Conservation (phyloP, 2,797 vertebrate species). For the Numenius phaeopus region DNA sequence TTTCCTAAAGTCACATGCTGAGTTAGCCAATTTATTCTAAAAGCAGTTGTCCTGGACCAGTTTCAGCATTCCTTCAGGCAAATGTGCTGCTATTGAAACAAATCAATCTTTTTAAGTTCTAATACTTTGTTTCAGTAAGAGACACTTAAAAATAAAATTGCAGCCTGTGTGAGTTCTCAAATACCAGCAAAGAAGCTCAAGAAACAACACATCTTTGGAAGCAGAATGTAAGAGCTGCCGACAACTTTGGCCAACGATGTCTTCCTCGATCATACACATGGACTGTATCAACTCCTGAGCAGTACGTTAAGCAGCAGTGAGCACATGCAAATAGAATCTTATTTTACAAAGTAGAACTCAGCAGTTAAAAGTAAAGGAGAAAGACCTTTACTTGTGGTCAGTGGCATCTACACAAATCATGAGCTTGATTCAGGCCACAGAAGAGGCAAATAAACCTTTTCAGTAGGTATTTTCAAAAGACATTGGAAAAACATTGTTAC, state of each 20-base stretch:
- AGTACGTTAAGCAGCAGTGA: accelerated
- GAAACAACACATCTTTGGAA: neutral
- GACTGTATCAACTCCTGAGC: accelerated
- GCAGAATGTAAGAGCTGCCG: neutral
- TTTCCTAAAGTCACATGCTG: neutral
- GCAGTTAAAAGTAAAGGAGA: neutral
- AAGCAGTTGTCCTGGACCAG: neutral
- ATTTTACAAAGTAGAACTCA: neutral
- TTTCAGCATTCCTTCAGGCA: constrained; percentile 30
- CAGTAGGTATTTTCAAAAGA: neutral
- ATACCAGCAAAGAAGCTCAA: neutral
- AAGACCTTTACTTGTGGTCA: neutral
- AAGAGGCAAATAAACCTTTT: neutral
- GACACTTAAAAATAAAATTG: neutral
- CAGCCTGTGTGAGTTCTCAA: neutral
- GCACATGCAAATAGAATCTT: neutral
- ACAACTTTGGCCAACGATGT: neutral
- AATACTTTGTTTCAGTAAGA: neutral
- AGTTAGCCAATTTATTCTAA: constrained; percentile 10
- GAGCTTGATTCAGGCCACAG: neutral
- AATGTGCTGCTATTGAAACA: neutral
- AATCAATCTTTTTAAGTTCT: constrained; percentile 10
- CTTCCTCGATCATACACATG: accelerated
- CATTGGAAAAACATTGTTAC: neutral
- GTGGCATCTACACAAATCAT: neutral